Base-by-base conservation (phyloP, 2,797 vertebrate species). In the Huso huso region DNA sequence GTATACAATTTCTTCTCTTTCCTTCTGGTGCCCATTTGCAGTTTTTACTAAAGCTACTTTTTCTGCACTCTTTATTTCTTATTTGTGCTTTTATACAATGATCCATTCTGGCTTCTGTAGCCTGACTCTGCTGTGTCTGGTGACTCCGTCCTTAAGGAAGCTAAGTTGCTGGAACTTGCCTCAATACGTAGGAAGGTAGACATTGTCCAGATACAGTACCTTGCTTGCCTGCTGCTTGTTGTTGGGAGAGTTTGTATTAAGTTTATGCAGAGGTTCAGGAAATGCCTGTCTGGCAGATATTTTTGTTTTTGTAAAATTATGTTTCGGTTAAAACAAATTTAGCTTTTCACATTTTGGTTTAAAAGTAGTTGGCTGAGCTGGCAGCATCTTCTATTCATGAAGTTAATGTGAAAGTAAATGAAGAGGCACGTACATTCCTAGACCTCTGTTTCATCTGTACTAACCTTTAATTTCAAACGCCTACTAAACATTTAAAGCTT, bases 121-220 rank as follows among this genome's bases (percentile, higher is more conserved):
- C 84, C 81, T 81, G 84, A 86, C 75, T 83, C 69, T 82, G 82
- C 82, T 83, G 85, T 84, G 90, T 80, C 87, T 80, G 88, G 83
- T 84, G 88, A 66, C 75, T 89, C 88, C 86, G 82, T 85, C 77
- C 81, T 87, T 90, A 88, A 92, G 89, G 91, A 88, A 79, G 72
- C 86, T 90, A 90, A 89, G 80, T 80, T 84, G 77, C 79, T 82
- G 69, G 81, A 82, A 79, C 82, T 83, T 81, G 66, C 80, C 76
- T 75, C 84, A 81, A 78, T 80, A 75, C 87, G 87, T 83, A 91
- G 88, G 88, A 93, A 94, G 92, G 91, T 93, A 93, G 91, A 90
- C 66, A 61, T 68, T 78, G 80, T 74, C 55, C 72, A 55, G 11
- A 66, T 58, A 57, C 66, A 13, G 59, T 68, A 10, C 23, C 52